Evolutionary conservation across 2,888 invertebrate species (phyloP), one percentile per base, ranked within the genome.

Genomic region (Caenorhabditis sp.): DNA sequence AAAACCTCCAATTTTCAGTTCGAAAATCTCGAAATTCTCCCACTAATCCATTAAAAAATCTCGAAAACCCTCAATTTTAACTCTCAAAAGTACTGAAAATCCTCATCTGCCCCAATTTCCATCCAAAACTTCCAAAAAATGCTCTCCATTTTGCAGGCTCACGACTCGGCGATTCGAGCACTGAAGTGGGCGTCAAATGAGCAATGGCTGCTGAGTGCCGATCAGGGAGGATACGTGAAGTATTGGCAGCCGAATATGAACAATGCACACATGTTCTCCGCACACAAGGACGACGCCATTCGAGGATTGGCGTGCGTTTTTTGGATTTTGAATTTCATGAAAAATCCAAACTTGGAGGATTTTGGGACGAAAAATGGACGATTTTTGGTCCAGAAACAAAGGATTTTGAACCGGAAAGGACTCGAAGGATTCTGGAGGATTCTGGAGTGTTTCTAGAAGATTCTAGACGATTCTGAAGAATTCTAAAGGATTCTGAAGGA

Each of bases 231-330:
- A 51, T 89, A 84, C 63, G 97, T 99, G 87, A 99, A 99, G 93
- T 99, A 99, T 94, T 99, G 99, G 99, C 99, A 99, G 94, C 97
- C 97, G 90, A 99, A 99, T 94, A 99, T 99, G 99, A 99, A 99
- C 94, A 99, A 99, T 94, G 99, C 99, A 80, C 98, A 99, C 95
- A 98, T 99, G 97, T 99, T 97, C 94, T 98, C 98, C 94, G 99
- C 98, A 77, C 99, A 99, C 94, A 98, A 99, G 95, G 90, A 91
- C 70, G 99, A 99, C 94, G 96, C 99, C 88, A 96, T 99, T 91
- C 95, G 99, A 93, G 98, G 98, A 94, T 96, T 99, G 94, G 96
- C 96, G 96, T 96, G 95, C 63, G 82, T 73, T 41, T 24, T 51
- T 38, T 38, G 12, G 38, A 31, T 31, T 31, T 31, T 26, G 10